Base-by-base conservation (phyloP, 2,888 invertebrate genomes). In the Cephonodes hylas region DNA sequence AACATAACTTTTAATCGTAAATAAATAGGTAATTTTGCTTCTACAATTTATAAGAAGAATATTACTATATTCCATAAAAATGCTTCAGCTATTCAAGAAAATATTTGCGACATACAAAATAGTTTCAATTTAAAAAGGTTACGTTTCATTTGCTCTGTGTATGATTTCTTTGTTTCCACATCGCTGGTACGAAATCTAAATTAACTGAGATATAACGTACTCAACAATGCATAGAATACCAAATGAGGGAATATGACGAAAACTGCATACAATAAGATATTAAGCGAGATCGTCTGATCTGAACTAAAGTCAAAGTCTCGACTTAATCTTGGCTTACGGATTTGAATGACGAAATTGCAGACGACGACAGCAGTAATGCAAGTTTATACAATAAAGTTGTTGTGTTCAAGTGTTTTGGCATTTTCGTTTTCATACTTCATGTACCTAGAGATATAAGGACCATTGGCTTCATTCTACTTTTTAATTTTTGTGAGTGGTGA, bases 161-260 rank as follows among this genome's bases (percentile, higher is more conserved):
- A 4, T 31, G 53, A 31, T 31, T 31, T 53, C 27, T 53, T 15
- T 53, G 15, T 48, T 25, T 25, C 48, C 8, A 6, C 8, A 2
- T 25, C 10, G 27, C 8, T 10, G 5, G 46, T 8, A 13, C n/a
- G 18, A 53, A 31, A 53, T 31, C 31, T 53, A 20, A 53, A 53
- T 31, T 31, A 20, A 20, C 10, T 27, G 18, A 27, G 15, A 18
- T 53, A 31, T 53, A 3, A 53, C 53, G 27, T 18, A 31, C 27
- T 53, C 53, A 31, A 53, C 53, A 53, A 53, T 53, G 53, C 53
- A 31, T 53, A 53, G 53, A 53, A 53, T 31, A 31, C 31, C 31
- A 53, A 53, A 53, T 53, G 18, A 53, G 5, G 10, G 53, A 53
- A 18, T 53, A 31, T 53, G 31, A 18, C 18, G 53, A 53, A 31